phyloP scores from a whole-genome alignment of 1,140 invertebrate species.

The Lepidurus apus region DNA sequence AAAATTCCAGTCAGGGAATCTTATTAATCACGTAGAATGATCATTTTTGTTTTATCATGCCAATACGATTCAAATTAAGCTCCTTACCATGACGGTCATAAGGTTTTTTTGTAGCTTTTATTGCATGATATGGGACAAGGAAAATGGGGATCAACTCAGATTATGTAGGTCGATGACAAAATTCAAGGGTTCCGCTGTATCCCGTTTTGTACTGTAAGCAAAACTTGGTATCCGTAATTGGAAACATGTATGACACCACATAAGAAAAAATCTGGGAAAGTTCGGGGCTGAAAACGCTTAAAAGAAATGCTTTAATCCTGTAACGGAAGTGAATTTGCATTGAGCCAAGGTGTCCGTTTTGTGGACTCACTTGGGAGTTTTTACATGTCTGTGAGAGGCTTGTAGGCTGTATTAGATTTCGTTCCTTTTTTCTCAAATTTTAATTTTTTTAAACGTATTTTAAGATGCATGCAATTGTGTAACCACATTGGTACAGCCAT shows the following conservation, averaged over 20 bases:
- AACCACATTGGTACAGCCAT: background rate
- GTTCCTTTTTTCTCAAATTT: background rate
- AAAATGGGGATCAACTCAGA: background rate
- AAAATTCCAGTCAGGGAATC: background rate
- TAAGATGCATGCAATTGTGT: slow-evolving; percentile 9
- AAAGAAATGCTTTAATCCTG: background rate
- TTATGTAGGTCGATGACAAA: background rate
- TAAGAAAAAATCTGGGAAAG: background rate
- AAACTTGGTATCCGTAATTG: background rate
- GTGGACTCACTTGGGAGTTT: slow-evolving; percentile 1
- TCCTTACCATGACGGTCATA: background rate
- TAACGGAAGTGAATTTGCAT: slow-evolving; percentile 10
- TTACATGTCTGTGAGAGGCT: background rate
- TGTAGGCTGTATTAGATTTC: slow-evolving; percentile 14
- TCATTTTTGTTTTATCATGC: background rate
- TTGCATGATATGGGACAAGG: background rate
- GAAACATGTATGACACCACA: background rate
- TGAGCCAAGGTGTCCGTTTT: slow-evolving; percentile 1
- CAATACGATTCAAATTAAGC: background rate
- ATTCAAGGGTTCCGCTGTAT: slow-evolving; percentile 3
- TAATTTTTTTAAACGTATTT: background rate
- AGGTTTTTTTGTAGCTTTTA: background rate
- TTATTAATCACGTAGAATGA: background rate
- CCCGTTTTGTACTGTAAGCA: slow-evolving; percentile 4
- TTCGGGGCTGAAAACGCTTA: background rate